Evolutionary conservation across 2,113 vertebrate species (phyloP).

Genomic region (Toxostoma redivivum): DNA sequence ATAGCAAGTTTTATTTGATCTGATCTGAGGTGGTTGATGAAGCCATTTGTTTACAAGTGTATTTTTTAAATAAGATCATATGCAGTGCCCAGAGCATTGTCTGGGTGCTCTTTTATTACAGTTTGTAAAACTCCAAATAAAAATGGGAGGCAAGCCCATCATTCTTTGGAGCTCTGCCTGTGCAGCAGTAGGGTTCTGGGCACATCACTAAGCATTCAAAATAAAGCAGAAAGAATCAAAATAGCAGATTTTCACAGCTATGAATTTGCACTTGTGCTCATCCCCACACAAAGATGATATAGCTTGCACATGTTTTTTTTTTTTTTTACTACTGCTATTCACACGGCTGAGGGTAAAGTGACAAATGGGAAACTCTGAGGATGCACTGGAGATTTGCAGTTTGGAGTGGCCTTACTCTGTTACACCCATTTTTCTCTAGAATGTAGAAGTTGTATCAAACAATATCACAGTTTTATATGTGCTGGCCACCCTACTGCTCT

Average conservation of each 20-base stretch:
- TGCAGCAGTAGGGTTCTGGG: neutral
- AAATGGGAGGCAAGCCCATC: neutral
- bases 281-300: neutral
- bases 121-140: slow-evolving; percentile 29
- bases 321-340: neutral
- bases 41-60: slow-evolving; percentile 29
- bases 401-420: neutral
- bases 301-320: neutral
- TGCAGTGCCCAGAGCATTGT: neutral
- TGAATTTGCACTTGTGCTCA: neutral
- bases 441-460: neutral
- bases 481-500: neutral
- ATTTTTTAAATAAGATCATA: slow-evolving; percentile 17
- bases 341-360: neutral
- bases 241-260: neutral
- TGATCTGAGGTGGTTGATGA: slow-evolving; percentile 10
- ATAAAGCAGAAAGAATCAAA: neutral
- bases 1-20: slow-evolving; percentile 2
- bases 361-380: neutral
- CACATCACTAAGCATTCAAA: neutral
- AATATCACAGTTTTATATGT: neutral
- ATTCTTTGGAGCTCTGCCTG: neutral
- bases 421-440: neutral
- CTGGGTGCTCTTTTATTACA: slow-evolving; percentile 30
- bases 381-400: neutral